Base-by-base conservation (phyloP, 2,113 vertebrate genomes). In the Eclectus roratus region DNA sequence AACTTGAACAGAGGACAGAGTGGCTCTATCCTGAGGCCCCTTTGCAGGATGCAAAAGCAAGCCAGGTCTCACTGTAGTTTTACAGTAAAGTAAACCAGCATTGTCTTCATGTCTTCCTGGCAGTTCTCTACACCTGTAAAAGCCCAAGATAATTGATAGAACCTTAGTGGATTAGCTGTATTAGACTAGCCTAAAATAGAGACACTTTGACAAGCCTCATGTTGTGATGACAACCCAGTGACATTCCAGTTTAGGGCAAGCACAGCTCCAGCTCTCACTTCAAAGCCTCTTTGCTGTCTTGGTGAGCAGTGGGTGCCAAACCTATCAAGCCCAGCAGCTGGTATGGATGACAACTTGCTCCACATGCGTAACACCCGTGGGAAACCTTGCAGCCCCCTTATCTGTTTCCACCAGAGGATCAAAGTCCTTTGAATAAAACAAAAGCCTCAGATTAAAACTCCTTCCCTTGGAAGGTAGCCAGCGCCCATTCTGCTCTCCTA, bases 341-440 rank as follows among this genome's bases (percentile, higher is more conserved):
- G 19, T 11, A 11, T 28, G n/a, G 33, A n/a, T 63, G 53, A 73
- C 66, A 70, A 14, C 20, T 58, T 13, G 5, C 15, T 77, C 14
- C 11, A 20, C 0, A 0, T 25, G 10, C 25, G 20, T 7, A 69
- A 11, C 17, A 88, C 21, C 31, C 1, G 0, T 25, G n/a, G 63
- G 27, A 91, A 89, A 50, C 24, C 31, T 50, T 55, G 15, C 29
- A 18, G 33, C 35, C 11, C 17, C 28, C 24, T 96, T 88, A 80
- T 17, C 63, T 70, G 7, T 85, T 58, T 89, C 33, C 15, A 19
- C 24, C 18, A 66, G 12, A 85, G 31, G 24, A 56, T 65, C 39
- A 86, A 63, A 94, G 17, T 19, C 56, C n/a, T 85, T 31, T 3
- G 4, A 76, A 71, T 35, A 44, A 91, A 91, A 52, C 20, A 76